phyloP scores from a whole-genome alignment of 1,140 invertebrate genomes.

The Calosoma granatense region DNA sequence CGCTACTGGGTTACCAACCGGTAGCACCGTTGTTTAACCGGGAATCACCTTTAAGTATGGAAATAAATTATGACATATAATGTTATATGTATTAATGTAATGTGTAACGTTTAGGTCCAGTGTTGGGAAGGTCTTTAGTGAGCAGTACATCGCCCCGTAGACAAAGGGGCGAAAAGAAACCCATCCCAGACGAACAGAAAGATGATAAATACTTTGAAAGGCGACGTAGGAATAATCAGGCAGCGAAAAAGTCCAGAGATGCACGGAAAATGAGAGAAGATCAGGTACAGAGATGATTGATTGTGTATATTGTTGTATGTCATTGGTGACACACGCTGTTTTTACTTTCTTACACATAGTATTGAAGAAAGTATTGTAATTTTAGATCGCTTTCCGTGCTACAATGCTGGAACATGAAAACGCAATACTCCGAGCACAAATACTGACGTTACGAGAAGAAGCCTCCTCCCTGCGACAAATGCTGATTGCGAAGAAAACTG shows the following conservation, averaged over 20 bases:
- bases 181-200: constrained; percentile 77
- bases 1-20: neutral
- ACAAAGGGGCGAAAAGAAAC: constrained; percentile 71
- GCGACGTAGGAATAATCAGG: constrained; percentile 77
- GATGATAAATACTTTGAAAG: constrained; percentile 85
- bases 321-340: constrained; percentile 4
- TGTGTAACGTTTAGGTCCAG: constrained; percentile 9
- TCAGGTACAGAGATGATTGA: constrained; percentile 58
- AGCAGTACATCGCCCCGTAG: constrained; percentile 30
- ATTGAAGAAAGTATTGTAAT: too few species aligned
- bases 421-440: constrained; percentile 67
- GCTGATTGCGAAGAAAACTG: constrained; percentile 34
- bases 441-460: constrained; percentile 71
- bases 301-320: constrained; percentile 7
- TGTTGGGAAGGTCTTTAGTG: constrained; percentile 14
- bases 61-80: neutral
- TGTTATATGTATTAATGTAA: neutral
- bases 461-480: constrained; percentile 57
- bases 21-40: neutral
- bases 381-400: constrained; percentile 66
- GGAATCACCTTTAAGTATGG: neutral
- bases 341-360: too few species aligned
- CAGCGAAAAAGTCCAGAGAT: constrained; percentile 83
- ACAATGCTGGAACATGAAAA: constrained; percentile 78
- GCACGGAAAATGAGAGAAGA: constrained; percentile 76